Evolutionary conservation across 2,113 vertebrate species (phyloP).

Genomic region (Brevimyrus niger): DNA sequence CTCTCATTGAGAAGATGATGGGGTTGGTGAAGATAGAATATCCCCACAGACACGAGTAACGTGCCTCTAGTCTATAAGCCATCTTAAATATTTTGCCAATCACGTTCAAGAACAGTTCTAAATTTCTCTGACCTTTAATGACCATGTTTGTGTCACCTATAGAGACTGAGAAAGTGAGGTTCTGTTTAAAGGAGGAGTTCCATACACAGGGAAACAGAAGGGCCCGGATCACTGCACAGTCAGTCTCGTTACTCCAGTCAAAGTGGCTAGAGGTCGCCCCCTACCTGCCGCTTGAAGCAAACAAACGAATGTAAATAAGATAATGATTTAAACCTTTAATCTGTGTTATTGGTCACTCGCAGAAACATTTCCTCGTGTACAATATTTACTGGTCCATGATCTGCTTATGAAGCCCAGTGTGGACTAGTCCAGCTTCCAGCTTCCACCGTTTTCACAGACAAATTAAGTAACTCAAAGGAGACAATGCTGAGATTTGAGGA

Average conservation of each 20-base stretch:
- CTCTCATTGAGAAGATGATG: not conserved
- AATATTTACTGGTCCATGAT: not conserved
- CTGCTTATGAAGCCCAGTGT: not conserved
- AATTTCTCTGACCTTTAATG: not conserved
- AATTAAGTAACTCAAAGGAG: not conserved
- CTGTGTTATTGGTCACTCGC: not conserved
- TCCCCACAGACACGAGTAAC: not conserved
- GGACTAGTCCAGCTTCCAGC: not conserved
- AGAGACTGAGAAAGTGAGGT: not conserved
- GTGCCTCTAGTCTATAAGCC: not conserved
- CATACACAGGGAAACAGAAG: not conserved
- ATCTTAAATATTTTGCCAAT: not conserved
- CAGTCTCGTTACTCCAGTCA: not conserved
- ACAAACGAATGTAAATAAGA: not conserved
- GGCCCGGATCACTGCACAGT: not conserved
- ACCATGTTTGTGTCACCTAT: not conserved
- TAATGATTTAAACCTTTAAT: not conserved
- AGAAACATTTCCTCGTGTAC: not conserved
- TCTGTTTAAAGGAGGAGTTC: not conserved
- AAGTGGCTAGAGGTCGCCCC: not conserved
- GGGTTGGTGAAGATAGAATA: not conserved
- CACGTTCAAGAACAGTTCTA: not conserved
- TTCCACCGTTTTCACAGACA: not conserved
- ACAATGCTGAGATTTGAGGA: not conserved
- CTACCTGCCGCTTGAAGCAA: not conserved